These are phyloP conservation scores for Ametastegia equiseti DNA, from an alignment of 2,888 invertebrate genomes.

Conservation along the genomic window DNA sequence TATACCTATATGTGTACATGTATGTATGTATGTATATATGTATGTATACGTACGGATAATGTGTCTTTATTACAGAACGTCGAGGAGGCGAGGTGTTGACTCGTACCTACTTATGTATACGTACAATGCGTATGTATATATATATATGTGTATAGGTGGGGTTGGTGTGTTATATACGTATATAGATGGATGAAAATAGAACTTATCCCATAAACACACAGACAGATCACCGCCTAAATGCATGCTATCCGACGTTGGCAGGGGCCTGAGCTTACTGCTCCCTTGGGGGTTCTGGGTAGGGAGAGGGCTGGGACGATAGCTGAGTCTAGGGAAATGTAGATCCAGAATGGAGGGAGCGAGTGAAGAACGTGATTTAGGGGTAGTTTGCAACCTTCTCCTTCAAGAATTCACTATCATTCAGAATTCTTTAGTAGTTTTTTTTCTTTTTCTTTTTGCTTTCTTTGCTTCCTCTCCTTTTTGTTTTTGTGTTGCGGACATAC, in stretches of 20 bases:
- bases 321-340: slow-evolving; percentile 33
- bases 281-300: neutral
- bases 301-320: neutral
- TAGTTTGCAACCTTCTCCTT: neutral
- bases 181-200: slow-evolving; percentile 42
- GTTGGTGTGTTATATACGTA: neutral
- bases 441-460: neutral
- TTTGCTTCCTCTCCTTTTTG: neutral
- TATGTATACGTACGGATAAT: too few species aligned
- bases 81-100: too few species aligned
- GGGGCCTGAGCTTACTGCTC: slow-evolving; percentile 17
- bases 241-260: slow-evolving; percentile 47
- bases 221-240: slow-evolving; percentile 46
- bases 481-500: neutral
- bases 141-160: neutral
- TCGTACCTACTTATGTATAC: neutral
- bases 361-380: neutral
- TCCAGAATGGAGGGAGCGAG: neutral
- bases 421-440: neutral
- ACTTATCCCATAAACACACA: slow-evolving; percentile 46
- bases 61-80: too few species aligned
- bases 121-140: neutral
- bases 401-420: neutral
- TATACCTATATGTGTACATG: too few species aligned
- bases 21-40: too few species aligned